phyloP scores from a whole-genome alignment of 2,888 invertebrate genomes.

The Athrips mouffetella region DNA sequence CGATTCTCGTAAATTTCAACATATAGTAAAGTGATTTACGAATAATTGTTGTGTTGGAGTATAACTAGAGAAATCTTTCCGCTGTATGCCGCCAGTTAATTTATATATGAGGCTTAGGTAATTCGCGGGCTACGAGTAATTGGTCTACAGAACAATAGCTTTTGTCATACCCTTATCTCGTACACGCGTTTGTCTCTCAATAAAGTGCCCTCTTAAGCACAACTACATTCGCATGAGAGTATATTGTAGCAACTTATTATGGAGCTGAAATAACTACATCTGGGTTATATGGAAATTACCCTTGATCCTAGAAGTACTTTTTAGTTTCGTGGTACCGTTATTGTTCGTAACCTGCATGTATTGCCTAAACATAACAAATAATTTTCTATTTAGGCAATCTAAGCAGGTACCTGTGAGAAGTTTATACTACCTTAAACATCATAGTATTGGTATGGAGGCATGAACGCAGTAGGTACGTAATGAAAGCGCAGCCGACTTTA shows the following conservation, averaged over 20 bases:
- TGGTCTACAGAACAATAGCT: conserved; percentile 76
- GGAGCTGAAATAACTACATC: not conserved
- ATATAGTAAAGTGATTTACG: conserved; percentile 80
- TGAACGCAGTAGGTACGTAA: conserved; percentile 44
- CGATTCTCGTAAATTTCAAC: conserved; percentile 76
- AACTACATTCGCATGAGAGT: conserved; percentile 58
- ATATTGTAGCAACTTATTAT: conserved; percentile 39
- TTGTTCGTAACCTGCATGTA: conserved; percentile 1
- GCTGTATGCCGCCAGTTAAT: conserved; percentile 77
- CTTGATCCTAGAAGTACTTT: not conserved
- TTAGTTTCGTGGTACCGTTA: not conserved
- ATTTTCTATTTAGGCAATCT: conserved; percentile 7
- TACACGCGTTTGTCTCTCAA: conserved; percentile 65
- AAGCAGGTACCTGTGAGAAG: not conserved
- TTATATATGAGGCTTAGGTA: conserved; percentile 79
- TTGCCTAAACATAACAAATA: not conserved
- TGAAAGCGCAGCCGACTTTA: conserved; percentile 50
- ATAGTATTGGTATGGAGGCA: conserved; percentile 29
- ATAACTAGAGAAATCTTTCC: conserved; percentile 79
- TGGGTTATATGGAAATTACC: not conserved
- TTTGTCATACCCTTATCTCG: conserved; percentile 76
- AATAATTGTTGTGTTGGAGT: conserved; percentile 78
- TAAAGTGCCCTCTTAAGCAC: conserved; percentile 57
- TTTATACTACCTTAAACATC: conserved; percentile 6
- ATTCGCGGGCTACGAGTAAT: conserved; percentile 76